Evolutionary conservation across 2,113 vertebrate species (phyloP).

Genomic region (Mus spicilegus): DNA sequence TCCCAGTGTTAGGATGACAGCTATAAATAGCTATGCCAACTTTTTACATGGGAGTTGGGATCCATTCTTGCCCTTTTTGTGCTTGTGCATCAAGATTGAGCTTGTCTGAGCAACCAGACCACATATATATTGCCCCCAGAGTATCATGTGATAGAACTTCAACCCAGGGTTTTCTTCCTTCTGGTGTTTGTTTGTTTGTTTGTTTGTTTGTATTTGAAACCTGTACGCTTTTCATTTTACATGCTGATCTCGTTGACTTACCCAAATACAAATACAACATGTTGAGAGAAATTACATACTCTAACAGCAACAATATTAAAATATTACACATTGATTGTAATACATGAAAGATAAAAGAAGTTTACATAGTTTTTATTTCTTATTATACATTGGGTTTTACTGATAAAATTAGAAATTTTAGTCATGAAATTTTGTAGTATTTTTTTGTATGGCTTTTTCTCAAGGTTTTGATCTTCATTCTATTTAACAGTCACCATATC

Average conservation of each 20-base stretch:
- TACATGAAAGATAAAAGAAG: neutral
- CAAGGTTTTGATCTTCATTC: constrained; percentile 11
- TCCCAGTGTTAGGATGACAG: neutral
- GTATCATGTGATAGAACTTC: neutral
- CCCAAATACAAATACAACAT: neutral
- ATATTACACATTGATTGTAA: neutral
- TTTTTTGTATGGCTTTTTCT: neutral
- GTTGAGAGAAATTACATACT: neutral
- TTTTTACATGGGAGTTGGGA: neutral
- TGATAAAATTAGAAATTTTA: constrained; percentile 23
- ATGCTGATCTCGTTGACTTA: neutral
- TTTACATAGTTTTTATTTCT: neutral
- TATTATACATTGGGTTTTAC: neutral
- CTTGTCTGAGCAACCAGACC: neutral
- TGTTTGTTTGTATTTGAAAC: neutral
- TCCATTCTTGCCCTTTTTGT: neutral
- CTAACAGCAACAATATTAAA: neutral
- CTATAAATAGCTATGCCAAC: no score
- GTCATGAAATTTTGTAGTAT: neutral
- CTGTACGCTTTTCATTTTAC: neutral
- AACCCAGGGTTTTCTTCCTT: neutral
- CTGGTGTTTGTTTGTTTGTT: neutral
- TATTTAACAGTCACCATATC: constrained; percentile 13
- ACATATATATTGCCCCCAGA: neutral
- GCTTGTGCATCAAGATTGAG: neutral